Evolutionary conservation across 2,888 invertebrate species (phyloP).

Genomic region (Luperina nickerlii): DNA sequence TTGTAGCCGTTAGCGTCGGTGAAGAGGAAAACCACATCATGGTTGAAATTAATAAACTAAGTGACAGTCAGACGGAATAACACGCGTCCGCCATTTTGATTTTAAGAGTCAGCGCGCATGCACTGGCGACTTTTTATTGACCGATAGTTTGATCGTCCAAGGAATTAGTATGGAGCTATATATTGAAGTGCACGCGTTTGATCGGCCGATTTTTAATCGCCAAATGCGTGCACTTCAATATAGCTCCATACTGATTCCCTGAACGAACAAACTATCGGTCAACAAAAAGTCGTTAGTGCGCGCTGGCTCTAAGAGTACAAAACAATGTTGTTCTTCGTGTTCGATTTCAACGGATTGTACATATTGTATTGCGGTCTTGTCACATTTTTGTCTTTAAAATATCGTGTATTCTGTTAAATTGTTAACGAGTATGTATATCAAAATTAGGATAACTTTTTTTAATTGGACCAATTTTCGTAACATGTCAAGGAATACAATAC

Average conservation of each 20-base stretch:
- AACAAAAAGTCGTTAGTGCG: too few species aligned
- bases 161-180: too few species aligned
- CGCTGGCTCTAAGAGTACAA: neutral
- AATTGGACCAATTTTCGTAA: constrained; percentile 32
- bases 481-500: neutral
- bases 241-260: too few species aligned
- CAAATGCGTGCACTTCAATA: too few species aligned
- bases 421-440: neutral
- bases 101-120: neutral
- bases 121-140: too few species aligned
- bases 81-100: constrained; percentile 3
- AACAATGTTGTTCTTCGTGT: neutral
- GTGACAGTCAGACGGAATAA: constrained; percentile 37
- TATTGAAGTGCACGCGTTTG: too few species aligned
- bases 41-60: constrained; percentile 21
- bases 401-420: neutral
- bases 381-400: neutral
- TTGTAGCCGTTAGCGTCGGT: constrained; percentile 47
- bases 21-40: constrained; percentile 9
- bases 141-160: too few species aligned
- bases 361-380: neutral
- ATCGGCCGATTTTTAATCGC: too few species aligned
- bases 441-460: neutral
- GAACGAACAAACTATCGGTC: too few species aligned
- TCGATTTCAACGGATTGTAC: constrained; percentile 3